Base-by-base conservation (phyloP, 1,140 invertebrate species). In the Halyomorpha halys region DNA sequence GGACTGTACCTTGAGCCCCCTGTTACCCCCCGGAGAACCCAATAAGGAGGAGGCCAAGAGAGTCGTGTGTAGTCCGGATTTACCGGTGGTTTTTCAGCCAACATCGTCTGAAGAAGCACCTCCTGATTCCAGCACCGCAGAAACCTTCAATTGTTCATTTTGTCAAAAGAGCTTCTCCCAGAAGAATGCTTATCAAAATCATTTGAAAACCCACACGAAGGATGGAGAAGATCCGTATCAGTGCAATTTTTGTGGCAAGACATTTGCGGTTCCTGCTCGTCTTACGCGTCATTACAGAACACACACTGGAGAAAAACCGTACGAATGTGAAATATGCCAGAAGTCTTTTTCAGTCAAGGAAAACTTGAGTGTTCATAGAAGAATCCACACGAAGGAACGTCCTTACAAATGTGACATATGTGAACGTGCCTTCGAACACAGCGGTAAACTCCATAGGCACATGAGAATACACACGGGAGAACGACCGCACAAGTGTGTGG, bases 381-480 rank as follows among this genome's bases (percentile, higher is more conserved):
- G 91, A 45, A 93, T 93, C 61, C 91, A 94, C 73, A 94, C 91
- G 30, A 93, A 93, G 73, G 87, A 90, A 74, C 80, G 86, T 0
- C 88, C 89, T 0, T 89, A 89, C 72, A 88, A 91, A 68, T 96
- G 94, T 73, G 84, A 90, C 53, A 87, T 94, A 23, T 97, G 94
- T 74, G 86, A 86, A 3, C 81, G 92, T 1, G 92, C 92, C 0
- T 95, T 94, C 71, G 91, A 95, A 71, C 92, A 96, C 74, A 90
- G 88, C 39, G 92, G 93, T 1, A 91, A 95, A 72, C 76, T 96
- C 34, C 90, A 94, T 70, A 82, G 93, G 8, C 94, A 96, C 74
- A 93, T 94, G 85, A 82, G 91, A 59, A 93, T 92, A 67, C 91
- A 94, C 72, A 94, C 90, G 0, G 85, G 94, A 0, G 94, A 97